These are phyloP conservation scores for Podarcis lilfordi DNA, from an alignment of 2,797 vertebrate species.

Conservation along the genomic window DNA sequence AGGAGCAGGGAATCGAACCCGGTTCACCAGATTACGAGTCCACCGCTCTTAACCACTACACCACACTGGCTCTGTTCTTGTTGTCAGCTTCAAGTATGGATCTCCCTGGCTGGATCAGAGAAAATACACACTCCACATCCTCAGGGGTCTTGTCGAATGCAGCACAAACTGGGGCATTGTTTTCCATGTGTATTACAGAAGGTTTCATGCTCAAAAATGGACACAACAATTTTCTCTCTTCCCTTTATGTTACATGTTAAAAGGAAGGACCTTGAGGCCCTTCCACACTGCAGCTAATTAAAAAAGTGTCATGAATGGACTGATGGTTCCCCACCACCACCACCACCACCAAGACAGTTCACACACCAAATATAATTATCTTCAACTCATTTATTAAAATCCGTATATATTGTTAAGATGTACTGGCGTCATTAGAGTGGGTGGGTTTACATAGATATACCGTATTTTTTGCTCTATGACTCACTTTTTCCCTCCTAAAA, in stretches of 20 bases:
- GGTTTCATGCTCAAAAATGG: not conserved
- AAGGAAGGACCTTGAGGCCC: slow-evolving; percentile 13
- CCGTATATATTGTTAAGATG: not conserved
- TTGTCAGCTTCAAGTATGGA: too few relatives aligned
- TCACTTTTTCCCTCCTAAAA: too few relatives aligned
- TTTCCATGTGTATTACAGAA: not conserved
- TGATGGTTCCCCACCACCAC: slow-evolving; percentile 17
- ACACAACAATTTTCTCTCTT: not conserved
- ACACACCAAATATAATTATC: slow-evolving; percentile 50
- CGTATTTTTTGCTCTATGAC: too few relatives aligned
- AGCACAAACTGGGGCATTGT: not conserved
- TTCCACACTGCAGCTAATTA: slow-evolving; percentile 47
- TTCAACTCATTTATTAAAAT: slow-evolving; percentile 53
- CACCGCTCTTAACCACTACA: too few relatives aligned
- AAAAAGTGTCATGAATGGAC: slow-evolving; percentile 47
- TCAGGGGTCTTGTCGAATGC: not conserved
- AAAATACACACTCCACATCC: too few relatives aligned
- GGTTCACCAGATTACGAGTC: too few relatives aligned
- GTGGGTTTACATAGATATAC: not conserved
- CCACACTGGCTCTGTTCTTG: too few relatives aligned
- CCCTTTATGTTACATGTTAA: not conserved
- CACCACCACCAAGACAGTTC: slow-evolving; percentile 47
- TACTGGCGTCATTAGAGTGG: not conserved
- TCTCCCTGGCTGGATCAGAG: not conserved
- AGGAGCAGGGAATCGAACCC: too few relatives aligned